Evolutionary conservation across 2,113 vertebrate genomes (phyloP), one percentile per base, ranked within the genome.

Genomic region (Eurypyga helias): DNA sequence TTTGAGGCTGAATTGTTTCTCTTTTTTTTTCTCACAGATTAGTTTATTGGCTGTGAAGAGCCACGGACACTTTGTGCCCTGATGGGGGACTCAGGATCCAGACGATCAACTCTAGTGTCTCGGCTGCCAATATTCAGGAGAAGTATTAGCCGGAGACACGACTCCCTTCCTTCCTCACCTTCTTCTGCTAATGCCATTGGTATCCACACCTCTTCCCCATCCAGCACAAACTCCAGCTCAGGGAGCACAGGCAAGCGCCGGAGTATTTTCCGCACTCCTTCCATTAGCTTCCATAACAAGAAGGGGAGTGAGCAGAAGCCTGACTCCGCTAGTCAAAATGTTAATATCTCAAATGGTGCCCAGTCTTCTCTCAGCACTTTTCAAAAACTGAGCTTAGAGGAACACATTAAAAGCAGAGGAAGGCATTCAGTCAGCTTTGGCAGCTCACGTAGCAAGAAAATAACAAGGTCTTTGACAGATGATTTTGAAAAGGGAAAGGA

Each of bases 151-250:
- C 99, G 99, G 93, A 98, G 98, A 96, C 99, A 99, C 93, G 99
- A 99, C 28, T 99, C 99, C 6, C 98, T 99, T 7, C 99, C 99
- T 9, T 99, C 99, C 19, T 99, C 99, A 0, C 99, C 99, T 5
- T 99, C 99, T 8, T 99, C 99, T 23, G 98, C 98, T 31, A 99
- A 97, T 33, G 98, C 98, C 12, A 97, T 98, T 88, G 99, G 99
- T 52, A 98, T 99, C 71, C 99, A 99, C 96, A 99, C 99, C 23
- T 99, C 99, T 25, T 99, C 99, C 4, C 99, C 99, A 4, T 99
- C 99, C 96, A 99, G 99, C 98, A 99, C 99, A 2, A 99, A 99
- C 96, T 99, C 99, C 77, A 99, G 99, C 96, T 99, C 99, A 78
- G 99, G 99, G 82, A 99, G 99, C 76, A 99, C 99, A 1, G 99